Conservation (phyloP, 2,797 vertebrate genomes). For the Pseudotriccus pelzelni region DNA sequence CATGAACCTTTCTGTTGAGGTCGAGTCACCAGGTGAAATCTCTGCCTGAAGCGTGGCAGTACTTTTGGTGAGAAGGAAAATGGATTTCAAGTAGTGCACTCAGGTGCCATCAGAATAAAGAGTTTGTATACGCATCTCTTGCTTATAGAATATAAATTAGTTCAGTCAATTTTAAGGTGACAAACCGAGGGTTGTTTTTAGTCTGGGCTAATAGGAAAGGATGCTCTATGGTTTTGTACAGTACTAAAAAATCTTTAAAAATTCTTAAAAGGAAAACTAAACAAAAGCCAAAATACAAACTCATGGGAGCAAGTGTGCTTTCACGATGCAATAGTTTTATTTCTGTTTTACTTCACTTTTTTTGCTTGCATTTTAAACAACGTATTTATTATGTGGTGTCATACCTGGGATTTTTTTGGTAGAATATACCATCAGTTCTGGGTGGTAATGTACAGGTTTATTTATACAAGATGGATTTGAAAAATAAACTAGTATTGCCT, state of each 20-base stretch:
- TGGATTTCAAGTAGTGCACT: background rate
- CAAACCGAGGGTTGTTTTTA: background rate
- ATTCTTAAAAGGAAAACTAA: background rate
- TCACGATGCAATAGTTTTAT: background rate
- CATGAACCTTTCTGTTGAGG: background rate
- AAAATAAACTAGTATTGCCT: background rate
- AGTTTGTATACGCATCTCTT: background rate
- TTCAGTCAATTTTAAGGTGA: background rate
- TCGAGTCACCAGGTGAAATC: background rate
- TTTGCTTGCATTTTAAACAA: background rate
- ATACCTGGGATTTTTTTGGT: accelerated
- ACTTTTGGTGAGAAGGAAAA: background rate
- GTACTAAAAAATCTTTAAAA: background rate
- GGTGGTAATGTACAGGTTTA: background rate
- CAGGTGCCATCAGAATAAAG: background rate
- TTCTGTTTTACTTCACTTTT: background rate
- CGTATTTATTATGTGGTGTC: background rate
- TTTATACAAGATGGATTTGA: background rate
- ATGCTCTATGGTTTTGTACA: background rate
- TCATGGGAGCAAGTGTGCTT: background rate
- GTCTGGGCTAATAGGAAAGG: background rate
- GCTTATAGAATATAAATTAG: background rate
- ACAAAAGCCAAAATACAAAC: background rate
- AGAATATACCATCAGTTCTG: background rate
- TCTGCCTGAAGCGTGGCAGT: background rate